Percentiles rank a stretch among this genome's conserved stretches.
Conservation (phyloP, 2,113 vertebrate genomes). For the Eupsittula cactorum region DNA sequence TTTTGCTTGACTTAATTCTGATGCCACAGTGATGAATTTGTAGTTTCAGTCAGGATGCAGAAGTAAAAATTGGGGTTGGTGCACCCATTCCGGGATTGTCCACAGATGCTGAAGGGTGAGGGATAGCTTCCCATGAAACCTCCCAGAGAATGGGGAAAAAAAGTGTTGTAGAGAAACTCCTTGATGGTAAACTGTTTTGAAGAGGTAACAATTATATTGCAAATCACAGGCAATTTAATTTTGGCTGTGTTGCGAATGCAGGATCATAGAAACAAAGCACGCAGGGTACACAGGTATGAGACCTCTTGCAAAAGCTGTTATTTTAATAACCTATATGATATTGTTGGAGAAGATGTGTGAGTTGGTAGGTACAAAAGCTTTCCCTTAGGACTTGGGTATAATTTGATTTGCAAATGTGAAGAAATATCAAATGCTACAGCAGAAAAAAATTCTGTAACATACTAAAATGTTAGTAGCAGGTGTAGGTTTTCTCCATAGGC, state of each 20-base stretch:
- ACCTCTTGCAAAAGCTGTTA: not conserved
- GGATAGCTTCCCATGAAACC: not conserved
- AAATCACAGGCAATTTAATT: not conserved
- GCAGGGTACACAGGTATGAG: not conserved
- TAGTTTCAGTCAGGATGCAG: not conserved
- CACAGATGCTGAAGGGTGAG: not conserved
- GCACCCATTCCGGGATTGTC: not conserved
- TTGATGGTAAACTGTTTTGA: not conserved
- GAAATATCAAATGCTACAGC: not conserved
- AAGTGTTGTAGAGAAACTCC: not conserved
- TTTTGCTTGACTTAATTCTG: not conserved
- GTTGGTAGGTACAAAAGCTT: not conserved
- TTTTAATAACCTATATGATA: not conserved
- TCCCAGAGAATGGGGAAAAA: not conserved
- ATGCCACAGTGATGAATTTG: not conserved
- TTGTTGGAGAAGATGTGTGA: not conserved
- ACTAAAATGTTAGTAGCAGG: not conserved
- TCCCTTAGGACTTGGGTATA: not conserved
- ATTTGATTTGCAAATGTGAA: not conserved
- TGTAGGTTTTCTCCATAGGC: not conserved
- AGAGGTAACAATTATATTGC: not conserved
- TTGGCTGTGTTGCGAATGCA: not conserved
- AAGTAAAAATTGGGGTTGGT: not conserved
- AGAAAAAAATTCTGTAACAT: rapidly evolving
- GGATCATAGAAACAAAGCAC: not conserved